phyloP scores from a whole-genome alignment of 2,888 invertebrate genomes.

The Ectobius pallidus region DNA sequence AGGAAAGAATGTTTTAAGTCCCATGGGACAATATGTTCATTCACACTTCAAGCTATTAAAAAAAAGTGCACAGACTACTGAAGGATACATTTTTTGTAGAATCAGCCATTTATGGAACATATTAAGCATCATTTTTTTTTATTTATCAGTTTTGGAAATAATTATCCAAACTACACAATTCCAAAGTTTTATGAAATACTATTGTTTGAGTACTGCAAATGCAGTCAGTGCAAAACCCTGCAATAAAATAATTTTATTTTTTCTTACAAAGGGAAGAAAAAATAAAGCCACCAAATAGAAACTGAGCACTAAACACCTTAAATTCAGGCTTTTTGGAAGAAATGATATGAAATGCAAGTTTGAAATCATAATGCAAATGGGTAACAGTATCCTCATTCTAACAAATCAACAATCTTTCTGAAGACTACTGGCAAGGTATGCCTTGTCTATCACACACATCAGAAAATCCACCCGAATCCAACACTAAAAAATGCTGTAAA shows the following conservation, averaged over 20 bases:
- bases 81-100: too few relatives aligned
- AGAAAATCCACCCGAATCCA: not conserved
- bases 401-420: not conserved
- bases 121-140: conserved; percentile 1
- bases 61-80: too few relatives aligned
- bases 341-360: not conserved
- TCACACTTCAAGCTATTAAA: too few relatives aligned
- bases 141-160: conserved; percentile 25
- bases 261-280: conserved; percentile 27
- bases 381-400: conserved; percentile 4
- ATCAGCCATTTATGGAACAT: not conserved
- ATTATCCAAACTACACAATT: conserved; percentile 26
- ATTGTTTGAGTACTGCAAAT: conserved; percentile 16
- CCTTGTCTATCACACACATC: not conserved
- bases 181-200: conserved; percentile 24
- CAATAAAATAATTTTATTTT: conserved; percentile 31
- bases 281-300: conserved; percentile 26
- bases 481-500: not conserved
- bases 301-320: conserved; percentile 28
- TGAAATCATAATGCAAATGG: conserved; percentile 2
- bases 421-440: not conserved
- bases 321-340: conserved; percentile 13
- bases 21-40: too few relatives aligned
- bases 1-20: too few relatives aligned
- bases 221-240: conserved; percentile 35